Conservation (phyloP, 2,888 invertebrate species). For the Tetrapedia diversipes region DNA sequence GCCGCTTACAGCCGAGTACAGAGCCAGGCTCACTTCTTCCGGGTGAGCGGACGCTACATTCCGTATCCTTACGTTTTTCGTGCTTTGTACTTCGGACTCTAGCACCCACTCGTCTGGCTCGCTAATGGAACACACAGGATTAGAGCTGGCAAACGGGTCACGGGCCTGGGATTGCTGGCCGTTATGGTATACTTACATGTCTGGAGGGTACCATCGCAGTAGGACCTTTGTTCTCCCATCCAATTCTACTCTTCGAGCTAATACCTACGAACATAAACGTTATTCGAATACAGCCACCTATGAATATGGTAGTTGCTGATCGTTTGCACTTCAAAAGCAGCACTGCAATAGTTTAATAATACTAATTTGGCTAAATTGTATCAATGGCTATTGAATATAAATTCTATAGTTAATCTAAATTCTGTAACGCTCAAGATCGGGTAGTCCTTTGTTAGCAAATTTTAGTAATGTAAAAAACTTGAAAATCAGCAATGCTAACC, state of each 20-base stretch:
- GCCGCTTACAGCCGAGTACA: constrained; percentile 77
- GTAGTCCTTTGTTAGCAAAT: no score
- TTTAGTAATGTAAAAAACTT: no score
- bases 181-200: constrained; percentile 96
- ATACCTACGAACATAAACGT: constrained; percentile 81
- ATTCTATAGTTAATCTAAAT: no score
- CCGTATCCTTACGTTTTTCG: constrained; percentile 79
- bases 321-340: no score
- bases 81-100: constrained; percentile 84
- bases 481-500: no score
- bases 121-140: constrained; percentile 84
- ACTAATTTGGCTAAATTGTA: no score
- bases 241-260: constrained; percentile 87
- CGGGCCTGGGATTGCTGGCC: no score
- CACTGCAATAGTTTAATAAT: no score
- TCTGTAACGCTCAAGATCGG: no score
- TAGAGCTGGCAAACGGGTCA: no score
- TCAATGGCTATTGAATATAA: no score
- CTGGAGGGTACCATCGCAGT: constrained; percentile 91
- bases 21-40: constrained; percentile 73
- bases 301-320: no score
- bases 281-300: not conserved
- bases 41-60: constrained; percentile 71
- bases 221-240: constrained; percentile 89
- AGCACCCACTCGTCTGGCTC: constrained; percentile 94